phyloP scores from a whole-genome alignment of 2,888 invertebrate genomes.

The Parnassius mnemosyne region DNA sequence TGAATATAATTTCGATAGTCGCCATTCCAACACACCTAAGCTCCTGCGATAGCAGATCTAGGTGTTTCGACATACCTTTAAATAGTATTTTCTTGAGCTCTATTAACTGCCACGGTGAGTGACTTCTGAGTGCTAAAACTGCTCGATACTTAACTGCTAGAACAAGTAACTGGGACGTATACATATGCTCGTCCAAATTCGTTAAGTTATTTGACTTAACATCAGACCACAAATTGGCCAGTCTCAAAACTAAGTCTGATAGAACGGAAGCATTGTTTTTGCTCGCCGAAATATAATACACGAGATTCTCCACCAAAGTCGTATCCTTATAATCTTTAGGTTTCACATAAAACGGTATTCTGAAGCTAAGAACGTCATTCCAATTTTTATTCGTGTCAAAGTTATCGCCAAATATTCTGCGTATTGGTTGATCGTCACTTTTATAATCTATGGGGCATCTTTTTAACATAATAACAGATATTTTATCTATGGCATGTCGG shows the following conservation, averaged over 20 bases:
- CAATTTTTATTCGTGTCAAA: slow-evolving; percentile 79
- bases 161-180: slow-evolving; percentile 84
- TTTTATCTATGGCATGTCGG: slow-evolving; percentile 79
- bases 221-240: slow-evolving; percentile 85
- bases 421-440: slow-evolving; percentile 60
- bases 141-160: slow-evolving; percentile 76
- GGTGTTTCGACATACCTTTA: slow-evolving; percentile 84
- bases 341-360: slow-evolving; percentile 63
- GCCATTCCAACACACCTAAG: slow-evolving; percentile 87
- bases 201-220: slow-evolving; percentile 82
- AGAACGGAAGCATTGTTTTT: slow-evolving; percentile 49
- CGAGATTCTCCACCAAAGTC: slow-evolving; percentile 79
- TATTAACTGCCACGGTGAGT: slow-evolving; percentile 46
- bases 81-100: slow-evolving; percentile 79
- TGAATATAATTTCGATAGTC: slow-evolving; percentile 83
- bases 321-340: slow-evolving; percentile 81
- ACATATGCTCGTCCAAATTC: slow-evolving; percentile 85
- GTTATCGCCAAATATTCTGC: slow-evolving; percentile 72
- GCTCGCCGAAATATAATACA: slow-evolving; percentile 80
- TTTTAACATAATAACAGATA: slow-evolving; percentile 80
- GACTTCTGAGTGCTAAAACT: slow-evolving; percentile 46
- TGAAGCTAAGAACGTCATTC: slow-evolving; percentile 81
- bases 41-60: slow-evolving; percentile 82
- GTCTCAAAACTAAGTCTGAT: slow-evolving; percentile 69
- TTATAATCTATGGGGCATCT: slow-evolving; percentile 67